Evolutionary conservation across 2,888 invertebrate species (phyloP).

Genomic region (Vannuccia rotundouncinata): DNA sequence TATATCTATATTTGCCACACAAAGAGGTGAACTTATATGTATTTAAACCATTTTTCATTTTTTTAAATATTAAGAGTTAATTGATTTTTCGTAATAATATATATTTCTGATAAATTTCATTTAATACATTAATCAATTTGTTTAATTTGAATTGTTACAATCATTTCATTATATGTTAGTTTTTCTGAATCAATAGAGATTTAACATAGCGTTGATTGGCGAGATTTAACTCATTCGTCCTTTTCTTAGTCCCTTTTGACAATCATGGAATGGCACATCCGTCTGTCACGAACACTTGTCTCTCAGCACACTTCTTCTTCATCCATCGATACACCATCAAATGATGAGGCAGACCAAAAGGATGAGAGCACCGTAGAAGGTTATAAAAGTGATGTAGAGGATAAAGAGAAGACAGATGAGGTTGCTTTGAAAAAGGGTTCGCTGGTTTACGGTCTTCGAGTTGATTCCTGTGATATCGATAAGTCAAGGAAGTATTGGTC

Average conservation of each 20-base stretch:
- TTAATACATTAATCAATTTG: too few relatives aligned
- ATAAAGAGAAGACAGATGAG: background rate
- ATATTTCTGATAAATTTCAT: too few relatives aligned
- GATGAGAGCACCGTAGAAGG: too few relatives aligned
- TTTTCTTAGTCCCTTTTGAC: background rate
- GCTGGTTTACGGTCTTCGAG: background rate
- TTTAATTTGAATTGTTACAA: too few relatives aligned
- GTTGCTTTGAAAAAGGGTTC: background rate
- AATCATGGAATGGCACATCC: background rate
- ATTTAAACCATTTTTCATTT: too few relatives aligned
- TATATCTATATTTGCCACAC: background rate
- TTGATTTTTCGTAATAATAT: too few relatives aligned
- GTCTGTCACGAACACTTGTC: background rate
- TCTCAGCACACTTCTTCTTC: background rate
- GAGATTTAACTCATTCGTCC: too few relatives aligned
- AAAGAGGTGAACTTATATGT: background rate
- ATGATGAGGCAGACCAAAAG: background rate
- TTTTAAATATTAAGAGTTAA: too few relatives aligned
- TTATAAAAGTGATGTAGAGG: too few relatives aligned
- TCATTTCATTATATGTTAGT: too few relatives aligned
- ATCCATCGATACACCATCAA: background rate
- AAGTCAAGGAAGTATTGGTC: background rate
- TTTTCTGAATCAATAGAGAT: too few relatives aligned
- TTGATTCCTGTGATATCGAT: background rate
- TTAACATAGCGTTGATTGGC: background rate